These are phyloP conservation scores for Athetis lepigone DNA, from an alignment of 2,888 invertebrate species.

Conservation along the genomic window DNA sequence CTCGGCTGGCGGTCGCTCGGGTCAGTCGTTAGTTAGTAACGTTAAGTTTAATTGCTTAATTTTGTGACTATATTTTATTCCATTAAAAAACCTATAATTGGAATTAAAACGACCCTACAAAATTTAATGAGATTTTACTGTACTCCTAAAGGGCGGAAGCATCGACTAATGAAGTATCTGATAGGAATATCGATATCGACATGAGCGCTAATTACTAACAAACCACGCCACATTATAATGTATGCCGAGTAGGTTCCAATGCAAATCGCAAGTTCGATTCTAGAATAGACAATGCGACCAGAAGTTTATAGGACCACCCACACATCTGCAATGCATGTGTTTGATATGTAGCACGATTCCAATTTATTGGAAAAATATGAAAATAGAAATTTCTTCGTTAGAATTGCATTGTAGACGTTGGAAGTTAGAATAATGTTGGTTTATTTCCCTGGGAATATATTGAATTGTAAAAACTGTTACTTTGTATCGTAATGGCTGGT, in stretches of 20 bases:
- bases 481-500: constrained; percentile 14
- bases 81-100: constrained; percentile 22
- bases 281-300: constrained; percentile 88
- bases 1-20: constrained; percentile 84
- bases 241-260: constrained; percentile 87
- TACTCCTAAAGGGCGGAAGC: constrained; percentile 65
- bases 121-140: constrained; percentile 37
- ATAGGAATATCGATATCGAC: constrained; percentile 85
- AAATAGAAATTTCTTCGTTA: constrained; percentile 50
- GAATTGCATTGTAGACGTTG: constrained; percentile 51
- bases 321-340: constrained; percentile 75
- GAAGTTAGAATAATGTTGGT: constrained; percentile 47
- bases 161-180: constrained; percentile 80
- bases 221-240: constrained; percentile 82
- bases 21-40: constrained; percentile 76
- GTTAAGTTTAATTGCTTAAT: constrained; percentile 69
- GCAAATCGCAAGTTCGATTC: constrained; percentile 90
- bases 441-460: constrained; percentile 41
- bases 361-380: constrained; percentile 60
- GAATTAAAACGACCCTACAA: constrained; percentile 4
- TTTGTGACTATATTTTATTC: constrained; percentile 61
- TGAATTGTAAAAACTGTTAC: constrained; percentile 23
- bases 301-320: constrained; percentile 89
- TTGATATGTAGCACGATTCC: constrained; percentile 57
- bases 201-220: constrained; percentile 86